These are phyloP conservation scores for Epistrophe grossulariae DNA, from an alignment of 2,888 invertebrate species.

Conservation along the genomic window DNA sequence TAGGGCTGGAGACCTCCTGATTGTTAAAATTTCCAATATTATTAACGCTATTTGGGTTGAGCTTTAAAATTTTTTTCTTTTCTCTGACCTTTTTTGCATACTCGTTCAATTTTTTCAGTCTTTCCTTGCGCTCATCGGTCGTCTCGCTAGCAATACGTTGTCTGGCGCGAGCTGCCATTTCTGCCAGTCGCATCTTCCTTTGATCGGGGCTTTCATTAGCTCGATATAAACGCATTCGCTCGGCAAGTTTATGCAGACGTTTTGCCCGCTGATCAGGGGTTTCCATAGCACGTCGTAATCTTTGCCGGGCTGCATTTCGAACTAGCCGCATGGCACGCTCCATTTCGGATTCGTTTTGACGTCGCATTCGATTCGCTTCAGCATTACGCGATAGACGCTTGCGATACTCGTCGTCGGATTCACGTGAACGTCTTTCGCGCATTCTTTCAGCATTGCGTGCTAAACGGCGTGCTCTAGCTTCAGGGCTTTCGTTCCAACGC, in stretches of 20 bases:
- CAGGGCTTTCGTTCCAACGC: slow-evolving; percentile 84
- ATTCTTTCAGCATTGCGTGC: slow-evolving; percentile 84
- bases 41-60: slow-evolving; percentile 78
- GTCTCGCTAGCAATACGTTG: slow-evolving; percentile 83
- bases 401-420: slow-evolving; percentile 83
- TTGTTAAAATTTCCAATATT: slow-evolving; percentile 76
- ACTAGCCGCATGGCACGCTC: slow-evolving; percentile 83
- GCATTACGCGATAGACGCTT: slow-evolving; percentile 83
- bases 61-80: slow-evolving; percentile 83
- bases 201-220: slow-evolving; percentile 83
- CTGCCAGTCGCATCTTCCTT: slow-evolving; percentile 82
- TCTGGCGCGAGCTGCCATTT: slow-evolving; percentile 83
- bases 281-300: slow-evolving; percentile 83
- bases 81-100: slow-evolving; percentile 84
- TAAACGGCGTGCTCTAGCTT: slow-evolving; percentile 83
- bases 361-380: slow-evolving; percentile 83
- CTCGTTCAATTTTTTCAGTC: slow-evolving; percentile 84
- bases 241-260: slow-evolving; percentile 82
- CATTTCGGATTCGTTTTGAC: slow-evolving; percentile 83
- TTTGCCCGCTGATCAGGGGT: slow-evolving; percentile 82
- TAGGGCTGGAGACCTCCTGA: slow-evolving; percentile 70
- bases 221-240: slow-evolving; percentile 83
- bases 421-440: slow-evolving; percentile 83
- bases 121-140: slow-evolving; percentile 83
- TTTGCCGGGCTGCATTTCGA: slow-evolving; percentile 83